phyloP scores from a whole-genome alignment of 2,797 vertebrate genomes.

The Hylomyscus alleni region DNA sequence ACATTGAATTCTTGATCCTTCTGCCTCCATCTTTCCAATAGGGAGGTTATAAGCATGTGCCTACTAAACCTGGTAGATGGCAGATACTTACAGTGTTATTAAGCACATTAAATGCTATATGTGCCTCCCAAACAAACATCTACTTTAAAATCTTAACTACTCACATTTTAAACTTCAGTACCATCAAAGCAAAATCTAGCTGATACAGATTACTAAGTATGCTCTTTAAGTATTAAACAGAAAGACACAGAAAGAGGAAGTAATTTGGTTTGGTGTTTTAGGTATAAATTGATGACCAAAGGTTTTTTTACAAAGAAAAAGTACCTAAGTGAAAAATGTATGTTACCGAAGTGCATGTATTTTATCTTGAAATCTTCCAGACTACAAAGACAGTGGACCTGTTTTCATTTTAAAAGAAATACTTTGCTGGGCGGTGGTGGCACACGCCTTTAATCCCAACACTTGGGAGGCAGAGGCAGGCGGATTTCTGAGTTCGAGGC shows the following conservation, averaged over 20 bases:
- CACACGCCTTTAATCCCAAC: no score
- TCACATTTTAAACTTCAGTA: constrained; percentile 49
- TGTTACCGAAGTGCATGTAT: not conserved
- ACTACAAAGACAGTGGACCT: not conserved
- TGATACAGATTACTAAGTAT: constrained; percentile 52
- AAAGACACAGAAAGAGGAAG: constrained; percentile 15
- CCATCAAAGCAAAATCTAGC: constrained; percentile 58
- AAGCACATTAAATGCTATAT: constrained; percentile 53
- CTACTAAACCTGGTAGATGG: not conserved
- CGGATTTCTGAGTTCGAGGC: no score
- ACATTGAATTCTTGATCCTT: not conserved
- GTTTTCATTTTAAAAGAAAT: constrained; percentile 34
- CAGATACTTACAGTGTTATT: constrained; percentile 43
- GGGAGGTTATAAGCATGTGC: not conserved
- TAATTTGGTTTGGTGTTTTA: constrained; percentile 43
- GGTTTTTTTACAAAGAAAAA: constrained; percentile 48
- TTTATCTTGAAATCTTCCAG: constrained; percentile 53
- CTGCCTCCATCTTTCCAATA: not conserved
- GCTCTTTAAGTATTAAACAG: not conserved
- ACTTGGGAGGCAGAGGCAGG: no score
- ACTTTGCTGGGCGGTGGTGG: no score
- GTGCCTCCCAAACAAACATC: not conserved
- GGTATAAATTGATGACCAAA: not conserved
- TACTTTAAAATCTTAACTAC: constrained; percentile 55
- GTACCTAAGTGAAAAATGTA: constrained; percentile 32